Percentiles rank a stretch among this genome's conserved stretches.
phyloP scores from a whole-genome alignment of 2,797 vertebrate species.

The Mormyrops boulengeri region DNA sequence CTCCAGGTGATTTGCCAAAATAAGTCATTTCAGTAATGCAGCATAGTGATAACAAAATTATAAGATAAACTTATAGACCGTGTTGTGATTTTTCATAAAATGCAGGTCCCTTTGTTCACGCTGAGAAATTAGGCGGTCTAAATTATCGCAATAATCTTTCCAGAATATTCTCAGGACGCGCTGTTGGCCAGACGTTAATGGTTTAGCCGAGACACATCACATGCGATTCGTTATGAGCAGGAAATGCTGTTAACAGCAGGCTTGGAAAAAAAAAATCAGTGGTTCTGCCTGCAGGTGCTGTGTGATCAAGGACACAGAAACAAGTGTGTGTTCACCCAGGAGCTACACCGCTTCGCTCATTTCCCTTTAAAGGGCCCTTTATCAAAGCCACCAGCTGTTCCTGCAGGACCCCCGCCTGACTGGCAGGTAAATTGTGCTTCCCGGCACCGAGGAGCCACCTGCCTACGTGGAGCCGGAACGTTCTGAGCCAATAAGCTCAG shows the following conservation, averaged over 20 bases:
- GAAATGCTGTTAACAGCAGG: not conserved
- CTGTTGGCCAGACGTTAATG: not conserved
- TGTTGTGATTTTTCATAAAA: not conserved
- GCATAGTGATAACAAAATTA: not conserved
- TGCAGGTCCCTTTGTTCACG: not conserved
- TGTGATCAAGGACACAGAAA: not conserved
- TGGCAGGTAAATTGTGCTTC: conserved; percentile 3
- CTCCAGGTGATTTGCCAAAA: not conserved
- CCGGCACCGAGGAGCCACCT: not conserved
- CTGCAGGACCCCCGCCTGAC: not conserved
- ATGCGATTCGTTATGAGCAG: not conserved
- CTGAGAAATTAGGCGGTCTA: not conserved
- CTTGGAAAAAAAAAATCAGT: not conserved
- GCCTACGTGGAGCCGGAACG: not conserved
- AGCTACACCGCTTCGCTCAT: not conserved
- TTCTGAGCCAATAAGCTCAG: not conserved
- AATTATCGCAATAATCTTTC: not conserved
- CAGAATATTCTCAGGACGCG: not conserved
- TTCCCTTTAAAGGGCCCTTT: not conserved
- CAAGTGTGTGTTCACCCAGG: not conserved
- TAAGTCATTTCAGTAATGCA: not conserved
- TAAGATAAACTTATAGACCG: not conserved
- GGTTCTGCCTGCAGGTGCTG: not conserved
- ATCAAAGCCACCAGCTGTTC: conserved; percentile 18
- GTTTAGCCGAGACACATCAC: not conserved